Base-by-base conservation (phyloP, 2,797 vertebrate genomes). In the Huso huso region DNA sequence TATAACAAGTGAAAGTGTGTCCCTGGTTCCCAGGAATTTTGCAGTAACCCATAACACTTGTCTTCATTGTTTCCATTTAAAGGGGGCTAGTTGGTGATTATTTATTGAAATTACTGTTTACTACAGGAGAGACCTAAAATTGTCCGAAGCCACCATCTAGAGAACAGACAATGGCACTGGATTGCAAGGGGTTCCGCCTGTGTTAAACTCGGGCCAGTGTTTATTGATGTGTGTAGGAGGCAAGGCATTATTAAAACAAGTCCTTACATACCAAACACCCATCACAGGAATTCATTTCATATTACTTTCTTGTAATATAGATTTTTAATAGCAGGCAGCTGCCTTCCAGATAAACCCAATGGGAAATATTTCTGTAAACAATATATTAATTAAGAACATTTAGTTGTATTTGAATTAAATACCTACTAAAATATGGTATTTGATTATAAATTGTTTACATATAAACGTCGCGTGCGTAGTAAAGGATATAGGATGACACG, bases 1-100 rank as follows among this genome's bases (percentile, higher is more conserved):
- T 37, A 37, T 37, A 74, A 71, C 68, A 72, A 75, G 13, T 66
- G 62, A 65, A 69, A 74, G 66, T 64, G 76, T 71, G 69, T 70
- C 51, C 63, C 64, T 71, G 64, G 71, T 68, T 71, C 59, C 64
- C 63, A 57, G 51, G 51, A n/a, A 64, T 59, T 57, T 48, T 65
- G 62, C 52, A 57, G 51, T 65, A 62, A 64, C 61, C 69, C 61
- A 18, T 55, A 55, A 60, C 48, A 61, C 51, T 51, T 51, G 13
- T 62, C 58, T 59, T 13, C 52, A 18, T 18, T 8, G 7, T 18
- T 10, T 7, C 18, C 9, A 51, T n/a, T 67, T 59, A 64, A n/a
- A 50, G 58, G 50, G 65, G n/a, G 18, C 55, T 61, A 61, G 61
- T 53, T 15, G 69, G 53, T 4, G 62, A 37, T 62, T 49, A 49